phyloP scores from a whole-genome alignment of 2,888 invertebrate species.

The Timema cristinae region DNA sequence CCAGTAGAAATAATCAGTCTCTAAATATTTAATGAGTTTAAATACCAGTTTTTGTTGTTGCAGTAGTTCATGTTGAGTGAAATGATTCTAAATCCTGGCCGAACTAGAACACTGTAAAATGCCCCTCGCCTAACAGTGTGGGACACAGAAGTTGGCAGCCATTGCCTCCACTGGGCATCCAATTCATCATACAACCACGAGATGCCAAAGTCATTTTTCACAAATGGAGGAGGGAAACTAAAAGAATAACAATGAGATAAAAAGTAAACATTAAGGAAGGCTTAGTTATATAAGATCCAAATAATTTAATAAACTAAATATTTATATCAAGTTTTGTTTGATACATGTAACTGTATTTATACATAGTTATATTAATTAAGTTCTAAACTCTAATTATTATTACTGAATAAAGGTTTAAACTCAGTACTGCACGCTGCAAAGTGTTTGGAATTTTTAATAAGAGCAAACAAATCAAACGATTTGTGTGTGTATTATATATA shows the following conservation, averaged over 20 bases:
- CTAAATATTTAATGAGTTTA: conserved; percentile 11
- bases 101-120: conserved; percentile 86
- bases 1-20: too few species aligned
- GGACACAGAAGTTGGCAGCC: conserved; percentile 85
- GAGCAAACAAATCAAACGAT: too few species aligned
- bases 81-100: conserved; percentile 85
- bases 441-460: too few species aligned
- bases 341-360: too few species aligned
- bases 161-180: conserved; percentile 84
- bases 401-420: too few species aligned
- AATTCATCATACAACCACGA: conserved; percentile 91
- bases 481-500: too few species aligned
- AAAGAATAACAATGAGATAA: background rate
- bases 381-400: too few species aligned
- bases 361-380: too few species aligned
- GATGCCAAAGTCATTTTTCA: conserved; percentile 77
- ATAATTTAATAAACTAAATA: too few species aligned
- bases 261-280: background rate
- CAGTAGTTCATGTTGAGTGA: conserved; percentile 97
- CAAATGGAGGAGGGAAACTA: conserved; percentile 85
- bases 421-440: too few species aligned
- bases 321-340: too few species aligned
- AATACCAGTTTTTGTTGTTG: conserved; percentile 88
- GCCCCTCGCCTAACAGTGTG: conserved; percentile 83
- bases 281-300: too few species aligned